Evolutionary conservation across 2,113 vertebrate genomes (phyloP).

Genomic region (Bos indicus): DNA sequence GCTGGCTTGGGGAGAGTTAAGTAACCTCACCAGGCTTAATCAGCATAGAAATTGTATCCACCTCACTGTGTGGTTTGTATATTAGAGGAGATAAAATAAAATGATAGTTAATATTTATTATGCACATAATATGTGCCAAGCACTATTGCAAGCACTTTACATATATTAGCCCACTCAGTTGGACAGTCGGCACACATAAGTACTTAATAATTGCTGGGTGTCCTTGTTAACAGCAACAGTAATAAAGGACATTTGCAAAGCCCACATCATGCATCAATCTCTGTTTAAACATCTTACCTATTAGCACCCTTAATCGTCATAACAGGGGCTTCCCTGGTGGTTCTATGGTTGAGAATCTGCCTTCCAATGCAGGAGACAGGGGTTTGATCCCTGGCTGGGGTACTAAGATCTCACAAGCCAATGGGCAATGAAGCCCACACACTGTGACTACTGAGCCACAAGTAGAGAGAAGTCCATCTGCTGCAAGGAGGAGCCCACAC

Average conservation of each 20-base stretch:
- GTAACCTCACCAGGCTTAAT: background rate
- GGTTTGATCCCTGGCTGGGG: background rate
- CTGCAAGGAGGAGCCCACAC: background rate
- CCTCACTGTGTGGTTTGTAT: background rate
- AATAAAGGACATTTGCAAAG: background rate
- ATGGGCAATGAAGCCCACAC: background rate
- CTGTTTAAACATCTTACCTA: background rate
- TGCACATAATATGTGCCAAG: background rate
- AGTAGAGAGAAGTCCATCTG: background rate
- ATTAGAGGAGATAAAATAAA: conserved; percentile 7
- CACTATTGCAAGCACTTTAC: background rate
- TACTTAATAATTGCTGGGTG: background rate
- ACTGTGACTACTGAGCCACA: background rate
- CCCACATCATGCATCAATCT: background rate
- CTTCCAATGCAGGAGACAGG: background rate
- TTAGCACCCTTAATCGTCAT: background rate
- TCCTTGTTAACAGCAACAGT: background rate
- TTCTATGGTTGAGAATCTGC: background rate
- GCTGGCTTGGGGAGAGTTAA: background rate
- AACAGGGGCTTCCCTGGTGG: background rate
- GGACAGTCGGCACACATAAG: background rate
- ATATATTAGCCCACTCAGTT: background rate
- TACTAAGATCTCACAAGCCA: background rate
- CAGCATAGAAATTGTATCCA: background rate
- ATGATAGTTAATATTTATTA: background rate